Conservation (phyloP, 2,113 vertebrate species). For the Heterocephalus glaber region DNA sequence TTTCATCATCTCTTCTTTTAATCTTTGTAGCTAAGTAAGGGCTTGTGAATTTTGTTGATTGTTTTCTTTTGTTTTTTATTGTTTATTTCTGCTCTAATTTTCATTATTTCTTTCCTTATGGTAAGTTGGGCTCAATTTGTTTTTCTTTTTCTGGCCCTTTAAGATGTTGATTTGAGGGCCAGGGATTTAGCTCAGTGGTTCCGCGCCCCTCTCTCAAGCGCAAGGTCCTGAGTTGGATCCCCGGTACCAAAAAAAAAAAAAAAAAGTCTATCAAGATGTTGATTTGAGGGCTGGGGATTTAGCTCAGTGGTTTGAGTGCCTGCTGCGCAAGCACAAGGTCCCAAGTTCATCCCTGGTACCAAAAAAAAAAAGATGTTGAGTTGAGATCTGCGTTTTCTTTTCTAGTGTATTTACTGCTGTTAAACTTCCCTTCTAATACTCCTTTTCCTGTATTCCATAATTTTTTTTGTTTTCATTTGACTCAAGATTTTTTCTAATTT, state of each 20-base stretch:
- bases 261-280: not conserved
- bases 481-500: not conserved
- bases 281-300: not conserved
- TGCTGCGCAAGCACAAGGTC: too few relatives aligned
- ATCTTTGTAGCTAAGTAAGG: not conserved
- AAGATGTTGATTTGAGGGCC: too few relatives aligned
- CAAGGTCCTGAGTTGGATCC: too few relatives aligned
- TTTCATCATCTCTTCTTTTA: not conserved
- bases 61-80: not conserved
- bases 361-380: not conserved
- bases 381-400: not conserved
- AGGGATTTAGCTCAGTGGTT: too few relatives aligned
- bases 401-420: not conserved
- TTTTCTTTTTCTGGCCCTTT: not conserved
- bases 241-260: too few relatives aligned
- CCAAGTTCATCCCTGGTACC: too few relatives aligned
- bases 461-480: not conserved
- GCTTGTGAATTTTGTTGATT: not conserved
- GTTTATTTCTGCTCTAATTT: not conserved
- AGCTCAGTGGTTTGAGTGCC: too few relatives aligned
- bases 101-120: not conserved
- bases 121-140: not conserved
- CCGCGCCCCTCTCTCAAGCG: too few relatives aligned
- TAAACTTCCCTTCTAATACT: not conserved
- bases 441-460: not conserved